phyloP scores from a whole-genome alignment of 2,113 vertebrate genomes.

The Platycercus adscitus region DNA sequence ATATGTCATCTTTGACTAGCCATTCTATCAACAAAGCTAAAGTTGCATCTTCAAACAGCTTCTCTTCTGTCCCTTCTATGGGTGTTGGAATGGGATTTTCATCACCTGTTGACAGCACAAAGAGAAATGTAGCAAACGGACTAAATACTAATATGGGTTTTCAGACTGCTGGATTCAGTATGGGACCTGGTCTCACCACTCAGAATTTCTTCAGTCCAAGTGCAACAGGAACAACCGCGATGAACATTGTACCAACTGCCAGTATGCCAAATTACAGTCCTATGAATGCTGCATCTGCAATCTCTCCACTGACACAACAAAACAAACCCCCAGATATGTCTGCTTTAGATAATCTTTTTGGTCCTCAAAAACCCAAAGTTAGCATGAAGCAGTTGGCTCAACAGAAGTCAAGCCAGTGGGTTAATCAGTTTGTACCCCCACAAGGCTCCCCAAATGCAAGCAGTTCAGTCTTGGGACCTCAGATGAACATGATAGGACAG shows the following conservation, averaged over 20 bases:
- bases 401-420: constrained; percentile 86
- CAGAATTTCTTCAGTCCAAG: constrained; percentile 81
- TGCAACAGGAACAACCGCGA: constrained; percentile 55
- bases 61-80: constrained; percentile 77
- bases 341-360: constrained; percentile 91
- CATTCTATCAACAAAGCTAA: constrained; percentile 81
- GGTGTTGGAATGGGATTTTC: constrained; percentile 77
- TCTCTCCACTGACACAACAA: constrained; percentile 70
- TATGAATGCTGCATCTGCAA: constrained; percentile 67
- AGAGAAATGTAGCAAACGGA: constrained; percentile 83
- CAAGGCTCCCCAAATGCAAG: constrained; percentile 77
- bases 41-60: constrained; percentile 75
- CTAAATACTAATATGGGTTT: constrained; percentile 84
- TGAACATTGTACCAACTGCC: constrained; percentile 79
- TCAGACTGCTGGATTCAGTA: constrained; percentile 81
- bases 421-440: constrained; percentile 84
- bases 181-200: constrained; percentile 77
- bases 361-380: constrained; percentile 92
- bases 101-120: constrained; percentile 74
- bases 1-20: constrained; percentile 86
- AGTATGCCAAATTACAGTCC: constrained; percentile 85
- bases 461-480: constrained; percentile 75
- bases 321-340: constrained; percentile 87
- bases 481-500: constrained; percentile 74
- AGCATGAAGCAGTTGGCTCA: constrained; percentile 92